Base-by-base conservation (phyloP, 2,797 vertebrate genomes). In the Chromobotia macracanthus region DNA sequence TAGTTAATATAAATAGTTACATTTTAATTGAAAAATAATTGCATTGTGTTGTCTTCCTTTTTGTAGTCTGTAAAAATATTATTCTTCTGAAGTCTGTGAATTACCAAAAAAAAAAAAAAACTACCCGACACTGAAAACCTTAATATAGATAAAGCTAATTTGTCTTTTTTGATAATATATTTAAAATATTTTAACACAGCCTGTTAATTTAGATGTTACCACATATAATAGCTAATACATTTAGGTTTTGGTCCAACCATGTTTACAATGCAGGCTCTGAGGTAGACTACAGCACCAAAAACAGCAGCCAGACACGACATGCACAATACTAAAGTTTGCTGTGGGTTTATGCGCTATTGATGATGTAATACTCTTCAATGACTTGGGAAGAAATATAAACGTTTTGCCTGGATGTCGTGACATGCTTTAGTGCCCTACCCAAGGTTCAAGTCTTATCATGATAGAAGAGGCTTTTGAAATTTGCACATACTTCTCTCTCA, bases 391-490 rank as follows among this genome's bases (percentile, higher is more conserved):
- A 66, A 73, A 28, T 19, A 25, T 61, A 61, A 72, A 48, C 23
- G 12, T 51, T 51, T 3, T n/a, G 31, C 25, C 19, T 25, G 70
- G 23, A 79, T 81, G 75, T 69, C 50, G 21, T 10, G 44, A 31
- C 80, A 1, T 60, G 81, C 75, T 70, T 61, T 5, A 87, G 88
- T 80, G 87, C 82, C 31, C 44, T 12, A 69, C 82, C 75, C 67
- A 78, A 38, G 9, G 31, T 80, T 70, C 65, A 79, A 82, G 66
- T 75, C 81, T 67, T 67, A 76, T 72, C 75, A 64, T 56, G 72
- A 80, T 78, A 80, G 19, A 72, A 23, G 8, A 64, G 38, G 25
- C 56, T 63, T 72, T 48, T 25, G 69, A 46, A 38, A 3, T 58
- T 38, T 38, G 61, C 13, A 77, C 72, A 38, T 18, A 23, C 13